Conservation (phyloP, 1,140 invertebrate species). For the Aphelenchoides fujianensis region DNA sequence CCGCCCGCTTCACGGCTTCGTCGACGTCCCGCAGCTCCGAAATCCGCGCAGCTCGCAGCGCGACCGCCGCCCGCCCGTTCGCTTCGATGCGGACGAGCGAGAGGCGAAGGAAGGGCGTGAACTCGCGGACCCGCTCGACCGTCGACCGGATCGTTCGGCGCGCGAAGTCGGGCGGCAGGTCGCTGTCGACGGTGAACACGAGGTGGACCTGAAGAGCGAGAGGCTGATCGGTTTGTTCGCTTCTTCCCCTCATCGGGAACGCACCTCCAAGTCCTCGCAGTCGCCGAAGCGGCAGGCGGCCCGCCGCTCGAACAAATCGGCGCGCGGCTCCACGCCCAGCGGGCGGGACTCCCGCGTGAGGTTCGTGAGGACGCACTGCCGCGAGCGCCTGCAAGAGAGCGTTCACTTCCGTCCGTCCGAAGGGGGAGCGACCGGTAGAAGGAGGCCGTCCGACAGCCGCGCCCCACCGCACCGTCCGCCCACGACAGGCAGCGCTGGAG, state of each 20-base stretch:
- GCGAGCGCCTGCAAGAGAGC: neutral
- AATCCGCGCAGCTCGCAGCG: neutral
- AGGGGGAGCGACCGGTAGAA: too few species aligned
- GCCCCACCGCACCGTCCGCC: neutral
- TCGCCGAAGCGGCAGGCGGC: neutral
- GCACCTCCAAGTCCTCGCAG: conserved; percentile 20
- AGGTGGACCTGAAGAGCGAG: neutral
- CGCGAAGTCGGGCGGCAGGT: neutral
- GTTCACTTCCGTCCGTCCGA: neutral
- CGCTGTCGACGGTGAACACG: neutral
- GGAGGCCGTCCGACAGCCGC: neutral
- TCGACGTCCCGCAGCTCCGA: neutral
- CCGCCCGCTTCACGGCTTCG: neutral
- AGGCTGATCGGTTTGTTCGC: neutral
- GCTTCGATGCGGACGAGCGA: neutral
- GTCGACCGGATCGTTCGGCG: neutral
- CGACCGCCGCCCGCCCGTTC: neutral
- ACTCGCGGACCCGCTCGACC: neutral
- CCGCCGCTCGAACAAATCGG: conserved; percentile 6
- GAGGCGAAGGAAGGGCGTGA: neutral
- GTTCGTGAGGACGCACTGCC: conserved; percentile 11
- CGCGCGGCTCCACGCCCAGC: neutral
- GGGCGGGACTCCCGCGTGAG: neutral
- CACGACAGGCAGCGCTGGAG: neutral
- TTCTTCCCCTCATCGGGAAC: neutral